Evolutionary conservation across 2,888 invertebrate genomes (phyloP), one percentile per base, ranked within the genome.

Genomic region (Habrosyne pyritoides): DNA sequence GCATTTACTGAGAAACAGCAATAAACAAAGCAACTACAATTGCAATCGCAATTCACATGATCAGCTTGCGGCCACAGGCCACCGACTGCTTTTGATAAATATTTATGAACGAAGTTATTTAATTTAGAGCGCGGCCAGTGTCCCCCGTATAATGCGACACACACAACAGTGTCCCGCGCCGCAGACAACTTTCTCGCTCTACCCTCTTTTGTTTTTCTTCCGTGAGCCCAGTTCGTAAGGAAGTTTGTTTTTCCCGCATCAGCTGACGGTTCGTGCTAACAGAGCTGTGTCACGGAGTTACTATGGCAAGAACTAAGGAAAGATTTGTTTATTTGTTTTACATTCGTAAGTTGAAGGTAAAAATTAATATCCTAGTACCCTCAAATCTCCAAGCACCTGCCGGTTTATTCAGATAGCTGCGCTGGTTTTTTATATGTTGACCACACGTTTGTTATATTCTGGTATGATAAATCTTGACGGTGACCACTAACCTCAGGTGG

Each of bases 81-180:
- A 42, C 50, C 30, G 50, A 18, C 28, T 28, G 52, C 55, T 52
- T 42, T 56, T 63, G 58, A 71, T 73, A 74, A 71, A 73, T 74
- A 73, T 73, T 72, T 72, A 73, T 73, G 73, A 68, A 68, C 53
- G 54, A 73, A 73, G 63, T 73, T 73, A 72, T 73, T 73, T 73
- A 67, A 73, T 73, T 73, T 74, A 59, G 63, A 69, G 56, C 57
- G 51, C 56, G 42, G 42, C 42, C 42, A 42, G 18, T 42, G 42
- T 42, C 42, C 48, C 61, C 55, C 60, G 67, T 64, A 68, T 69
- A 72, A 70, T 67, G 64, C 33, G 57, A 57, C 57, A 61, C 63
- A 59, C 7, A 28, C 21, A 18, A 28, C 22, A 28, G 50, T 12
- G 28, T 50, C 26, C 14, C 21, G 24, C n/a, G 10, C n/a, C 24